Conservation (phyloP, 2,797 vertebrate genomes). For the Periophthalmus magnuspinnatus region DNA sequence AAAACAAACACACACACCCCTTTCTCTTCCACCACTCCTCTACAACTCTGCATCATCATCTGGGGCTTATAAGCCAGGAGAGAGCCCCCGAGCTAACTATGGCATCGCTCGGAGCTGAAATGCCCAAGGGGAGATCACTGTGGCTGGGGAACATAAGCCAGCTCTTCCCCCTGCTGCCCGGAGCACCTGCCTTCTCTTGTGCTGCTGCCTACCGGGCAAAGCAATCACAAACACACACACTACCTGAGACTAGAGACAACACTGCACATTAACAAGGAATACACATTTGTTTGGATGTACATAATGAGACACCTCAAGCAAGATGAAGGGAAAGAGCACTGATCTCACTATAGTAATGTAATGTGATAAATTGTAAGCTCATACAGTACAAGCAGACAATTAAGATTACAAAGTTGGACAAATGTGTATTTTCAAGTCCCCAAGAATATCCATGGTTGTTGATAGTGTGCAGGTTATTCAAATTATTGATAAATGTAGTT, state of each 20-base stretch:
- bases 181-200: conserved; percentile 49
- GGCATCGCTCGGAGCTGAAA: conserved; percentile 47
- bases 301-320: conserved; percentile 17
- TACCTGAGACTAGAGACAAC: conserved; percentile 43
- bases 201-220: conserved; percentile 49
- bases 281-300: conserved; percentile 7
- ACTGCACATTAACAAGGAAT: conserved; percentile 8
- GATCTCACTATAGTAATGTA: conserved; percentile 35
- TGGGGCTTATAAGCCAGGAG: conserved; percentile 44
- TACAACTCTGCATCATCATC: conserved; percentile 40
- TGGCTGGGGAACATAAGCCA: conserved; percentile 31
- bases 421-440: neutral
- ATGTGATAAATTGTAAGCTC: conserved; percentile 29
- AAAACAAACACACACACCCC: conserved; percentile 31
- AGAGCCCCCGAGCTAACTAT: conserved; percentile 46
- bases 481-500: too few species aligned
- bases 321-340: conserved; percentile 37
- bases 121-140: conserved; percentile 49
- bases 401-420: conserved; percentile 13
- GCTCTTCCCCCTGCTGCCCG: conserved; percentile 44
- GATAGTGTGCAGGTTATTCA: too few species aligned
- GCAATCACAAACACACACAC: conserved; percentile 49
- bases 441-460: too few species aligned
- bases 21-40: conserved; percentile 28
- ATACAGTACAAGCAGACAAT: conserved; percentile 8